A percentile compares a stretch with the other conserved stretches of the same genome.
phyloP scores from a whole-genome alignment of 2,888 invertebrate genomes.

The Microplitis manilae region DNA sequence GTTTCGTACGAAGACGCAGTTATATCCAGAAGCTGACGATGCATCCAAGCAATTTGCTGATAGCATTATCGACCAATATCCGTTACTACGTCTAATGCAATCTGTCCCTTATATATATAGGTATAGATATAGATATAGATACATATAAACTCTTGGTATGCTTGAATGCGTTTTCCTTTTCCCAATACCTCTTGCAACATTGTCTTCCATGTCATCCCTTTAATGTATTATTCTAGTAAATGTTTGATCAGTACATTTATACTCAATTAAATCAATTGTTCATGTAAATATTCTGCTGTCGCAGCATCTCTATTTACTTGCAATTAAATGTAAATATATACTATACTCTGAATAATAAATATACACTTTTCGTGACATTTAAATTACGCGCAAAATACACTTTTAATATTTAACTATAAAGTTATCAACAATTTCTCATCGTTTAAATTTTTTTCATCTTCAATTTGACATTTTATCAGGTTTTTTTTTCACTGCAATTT shows the following conservation, averaged over 20 bases:
- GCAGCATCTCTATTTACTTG: neutral
- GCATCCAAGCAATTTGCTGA: slow-evolving; percentile 43
- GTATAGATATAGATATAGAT: neutral
- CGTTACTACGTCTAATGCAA: slow-evolving; percentile 35
- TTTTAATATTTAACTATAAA: too few relatives aligned
- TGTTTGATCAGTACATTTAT: slow-evolving; percentile 1
- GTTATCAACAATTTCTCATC: too few relatives aligned
- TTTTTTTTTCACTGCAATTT: neutral
- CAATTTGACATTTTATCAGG: neutral
- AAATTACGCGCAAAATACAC: too few relatives aligned
- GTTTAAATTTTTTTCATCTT: too few relatives aligned
- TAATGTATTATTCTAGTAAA: slow-evolving; percentile 34
- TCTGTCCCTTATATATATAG: slow-evolving; percentile 21
- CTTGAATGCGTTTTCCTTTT: slow-evolving; percentile 21
- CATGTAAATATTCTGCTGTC: neutral
- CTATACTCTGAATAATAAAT: neutral
- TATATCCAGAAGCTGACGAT: slow-evolving; percentile 32
- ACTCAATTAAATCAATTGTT: neutral
- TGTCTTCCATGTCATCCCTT: slow-evolving; percentile 34
- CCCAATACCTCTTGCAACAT: slow-evolving; percentile 15
- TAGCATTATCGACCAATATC: slow-evolving; percentile 42
- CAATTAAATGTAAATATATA: neutral
- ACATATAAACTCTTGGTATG: neutral
- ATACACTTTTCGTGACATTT: neutral
- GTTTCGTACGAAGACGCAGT: neutral